Conservation (phyloP, 2,797 vertebrate species). For the Argyrosomus regius region DNA sequence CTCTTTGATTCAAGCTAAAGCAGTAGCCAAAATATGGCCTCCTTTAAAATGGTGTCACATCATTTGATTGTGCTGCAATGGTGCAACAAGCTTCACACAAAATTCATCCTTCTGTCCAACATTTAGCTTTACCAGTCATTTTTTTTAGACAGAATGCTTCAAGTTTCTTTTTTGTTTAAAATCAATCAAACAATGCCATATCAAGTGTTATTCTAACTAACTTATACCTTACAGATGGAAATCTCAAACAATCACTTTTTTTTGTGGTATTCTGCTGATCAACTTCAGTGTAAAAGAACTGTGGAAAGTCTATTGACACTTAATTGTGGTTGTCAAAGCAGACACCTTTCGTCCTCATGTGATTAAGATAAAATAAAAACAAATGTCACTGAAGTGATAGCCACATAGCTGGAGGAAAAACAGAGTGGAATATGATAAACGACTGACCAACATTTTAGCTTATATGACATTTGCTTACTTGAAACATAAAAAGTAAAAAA, state of each 20-base stretch:
- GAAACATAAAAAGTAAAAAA: constrained; percentile 62
- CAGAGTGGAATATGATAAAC: constrained; percentile 55
- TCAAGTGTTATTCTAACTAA: constrained; percentile 53
- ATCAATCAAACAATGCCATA: constrained; percentile 66
- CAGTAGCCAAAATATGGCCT: constrained; percentile 67
- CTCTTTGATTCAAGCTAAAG: constrained; percentile 78
- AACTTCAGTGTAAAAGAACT: constrained; percentile 61
- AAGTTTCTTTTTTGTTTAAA: constrained; percentile 58
- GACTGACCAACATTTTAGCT: constrained; percentile 73
- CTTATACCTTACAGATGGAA: constrained; percentile 48
- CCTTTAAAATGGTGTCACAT: constrained; percentile 70
- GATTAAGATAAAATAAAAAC: constrained; percentile 38
- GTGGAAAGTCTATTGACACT: constrained; percentile 50
- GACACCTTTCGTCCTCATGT: constrained; percentile 46
- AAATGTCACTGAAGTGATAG: constrained; percentile 43
- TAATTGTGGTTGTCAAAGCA: constrained; percentile 56
- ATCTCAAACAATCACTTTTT: constrained; percentile 45
- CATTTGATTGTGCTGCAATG: constrained; percentile 86
- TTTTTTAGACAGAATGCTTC: constrained; percentile 70
- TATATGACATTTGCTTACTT: constrained; percentile 68
- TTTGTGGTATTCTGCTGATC: constrained; percentile 51
- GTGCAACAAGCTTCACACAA: constrained; percentile 76
- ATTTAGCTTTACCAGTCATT: constrained; percentile 64
- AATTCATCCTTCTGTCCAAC: constrained; percentile 64
- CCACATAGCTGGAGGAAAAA: constrained; percentile 38